phyloP scores from a whole-genome alignment of 2,797 vertebrate genomes.

The Micropoecilia bifurca region DNA sequence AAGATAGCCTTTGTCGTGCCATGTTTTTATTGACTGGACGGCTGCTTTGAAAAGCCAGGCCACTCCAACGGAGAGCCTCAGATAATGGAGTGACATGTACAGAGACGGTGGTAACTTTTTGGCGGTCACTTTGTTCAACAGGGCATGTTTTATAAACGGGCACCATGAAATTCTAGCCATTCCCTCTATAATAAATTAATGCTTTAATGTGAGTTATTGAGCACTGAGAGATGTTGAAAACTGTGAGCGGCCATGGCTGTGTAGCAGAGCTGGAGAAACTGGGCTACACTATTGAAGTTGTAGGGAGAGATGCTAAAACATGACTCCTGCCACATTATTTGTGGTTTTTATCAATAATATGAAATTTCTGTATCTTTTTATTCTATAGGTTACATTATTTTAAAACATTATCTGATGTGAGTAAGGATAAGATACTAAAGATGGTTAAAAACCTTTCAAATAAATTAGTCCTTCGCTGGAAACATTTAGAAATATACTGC shows the following conservation, averaged over 20 bases:
- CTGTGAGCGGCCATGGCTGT: neutral
- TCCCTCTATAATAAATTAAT: neutral
- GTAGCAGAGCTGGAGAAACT: neutral
- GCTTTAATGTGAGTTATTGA: neutral
- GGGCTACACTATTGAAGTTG: neutral
- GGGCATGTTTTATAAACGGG: conserved; percentile 6
- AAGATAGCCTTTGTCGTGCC: conserved; percentile 54
- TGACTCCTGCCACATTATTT: neutral
- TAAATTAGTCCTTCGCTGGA: neutral
- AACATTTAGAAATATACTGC: neutral
- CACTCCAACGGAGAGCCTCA: neutral
- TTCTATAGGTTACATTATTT: neutral
- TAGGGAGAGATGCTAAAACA: too few relatives aligned
- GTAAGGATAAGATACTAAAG: neutral
- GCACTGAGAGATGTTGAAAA: neutral
- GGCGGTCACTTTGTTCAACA: conserved; percentile 7
- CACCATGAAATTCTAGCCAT: neutral
- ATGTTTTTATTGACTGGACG: conserved; percentile 46
- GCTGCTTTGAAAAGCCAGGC: conserved; percentile 30
- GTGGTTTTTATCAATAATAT: neutral
- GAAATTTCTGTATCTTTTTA: neutral
- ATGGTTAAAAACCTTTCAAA: neutral
- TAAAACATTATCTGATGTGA: neutral
- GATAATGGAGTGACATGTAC: conserved; percentile 26
- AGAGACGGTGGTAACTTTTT: conserved; percentile 37